phyloP scores from a whole-genome alignment of 2,888 invertebrate species.

The Pseudococcus jackbeardsleyi region DNA sequence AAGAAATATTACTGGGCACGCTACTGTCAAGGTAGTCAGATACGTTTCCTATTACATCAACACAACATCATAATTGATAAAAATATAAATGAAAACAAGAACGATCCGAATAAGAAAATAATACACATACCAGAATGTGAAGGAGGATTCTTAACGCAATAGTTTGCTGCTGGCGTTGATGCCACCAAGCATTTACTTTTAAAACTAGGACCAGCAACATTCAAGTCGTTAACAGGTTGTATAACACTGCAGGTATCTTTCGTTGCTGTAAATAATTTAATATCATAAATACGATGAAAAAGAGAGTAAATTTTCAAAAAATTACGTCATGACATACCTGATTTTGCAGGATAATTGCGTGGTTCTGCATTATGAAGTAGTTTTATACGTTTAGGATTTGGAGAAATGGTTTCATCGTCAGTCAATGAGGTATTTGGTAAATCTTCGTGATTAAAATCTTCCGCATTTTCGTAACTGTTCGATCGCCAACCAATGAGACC shows the following conservation, averaged over 20 bases:
- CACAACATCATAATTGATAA: background rate
- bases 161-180: slow-evolving; percentile 54
- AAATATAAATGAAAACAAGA: background rate
- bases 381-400: slow-evolving; percentile 58
- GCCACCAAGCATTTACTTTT: slow-evolving; percentile 47
- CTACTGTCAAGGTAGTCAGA: slow-evolving; percentile 25
- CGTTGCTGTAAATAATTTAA: background rate
- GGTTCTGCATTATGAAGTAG: slow-evolving; percentile 34
- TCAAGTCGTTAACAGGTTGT: slow-evolving; percentile 35
- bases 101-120: background rate
- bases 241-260: slow-evolving; percentile 45
- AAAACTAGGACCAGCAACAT: slow-evolving; percentile 58
- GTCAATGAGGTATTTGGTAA: slow-evolving; percentile 32
- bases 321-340: slow-evolving; percentile 15
- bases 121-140: slow-evolving; percentile 9
- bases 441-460: slow-evolving; percentile 24
- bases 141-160: slow-evolving; percentile 1
- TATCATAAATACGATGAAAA: slow-evolving; percentile 1
- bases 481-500: slow-evolving; percentile 57
- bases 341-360: background rate
- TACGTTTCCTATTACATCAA: background rate
- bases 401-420: slow-evolving; percentile 56
- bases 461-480: slow-evolving; percentile 10
- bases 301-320: background rate
- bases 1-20: slow-evolving; percentile 42